Evolutionary conservation across 2,797 vertebrate species (phyloP).

Genomic region (Smutsia gigantea): DNA sequence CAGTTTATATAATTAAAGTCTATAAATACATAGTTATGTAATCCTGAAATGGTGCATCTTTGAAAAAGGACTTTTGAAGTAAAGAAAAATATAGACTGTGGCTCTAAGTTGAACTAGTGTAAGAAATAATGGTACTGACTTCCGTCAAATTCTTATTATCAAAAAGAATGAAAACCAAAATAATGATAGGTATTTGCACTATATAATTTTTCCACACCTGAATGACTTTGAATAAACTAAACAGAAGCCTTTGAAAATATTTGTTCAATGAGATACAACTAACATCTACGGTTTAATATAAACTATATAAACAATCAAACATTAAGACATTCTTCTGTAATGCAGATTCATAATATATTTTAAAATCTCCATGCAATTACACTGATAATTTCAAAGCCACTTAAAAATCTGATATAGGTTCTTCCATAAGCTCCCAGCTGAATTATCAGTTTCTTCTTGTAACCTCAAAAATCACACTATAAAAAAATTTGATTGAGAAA

Average conservation of each 20-base stretch:
- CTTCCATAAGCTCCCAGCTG: not conserved
- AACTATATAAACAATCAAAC: not conserved
- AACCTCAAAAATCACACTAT: not conserved
- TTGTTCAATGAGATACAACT: not conserved
- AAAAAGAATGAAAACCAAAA: not conserved
- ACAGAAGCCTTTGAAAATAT: constrained; percentile 13
- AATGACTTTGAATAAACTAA: not conserved
- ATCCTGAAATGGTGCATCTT: not conserved
- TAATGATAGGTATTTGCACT: not conserved
- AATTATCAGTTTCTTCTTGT: not conserved
- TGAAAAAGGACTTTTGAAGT: not conserved
- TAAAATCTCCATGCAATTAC: not conserved
- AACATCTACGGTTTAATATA: not conserved
- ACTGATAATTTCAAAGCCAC: not conserved
- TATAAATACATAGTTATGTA: not conserved
- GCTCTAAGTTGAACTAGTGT: not conserved
- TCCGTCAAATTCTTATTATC: not conserved
- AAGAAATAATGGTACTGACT: not conserved
- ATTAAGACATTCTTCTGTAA: not conserved
- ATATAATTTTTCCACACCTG: not conserved
- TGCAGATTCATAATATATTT: not conserved
- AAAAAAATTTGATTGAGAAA: not conserved
- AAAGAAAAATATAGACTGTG: not conserved
- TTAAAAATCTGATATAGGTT: not conserved
- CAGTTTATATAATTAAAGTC: not conserved